Evolutionary conservation across 53 echinoderm and acorn worm species (phyloP).

Genomic region (Actinopyga echinites): DNA sequence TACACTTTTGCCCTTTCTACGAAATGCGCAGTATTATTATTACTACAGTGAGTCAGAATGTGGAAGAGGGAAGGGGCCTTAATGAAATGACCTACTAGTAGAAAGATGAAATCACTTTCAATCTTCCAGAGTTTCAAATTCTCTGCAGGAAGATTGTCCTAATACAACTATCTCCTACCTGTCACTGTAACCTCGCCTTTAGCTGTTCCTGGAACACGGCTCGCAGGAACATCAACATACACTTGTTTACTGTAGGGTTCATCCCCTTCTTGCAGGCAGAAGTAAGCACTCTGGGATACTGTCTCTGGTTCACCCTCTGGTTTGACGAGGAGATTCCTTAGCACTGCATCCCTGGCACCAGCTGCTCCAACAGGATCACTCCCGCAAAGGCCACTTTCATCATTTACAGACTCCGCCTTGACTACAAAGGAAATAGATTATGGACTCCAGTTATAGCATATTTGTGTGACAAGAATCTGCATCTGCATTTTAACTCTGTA

Average conservation of each 20-base stretch:
- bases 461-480: too few species aligned
- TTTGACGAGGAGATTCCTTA: constrained; percentile 50
- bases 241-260: constrained; percentile 61
- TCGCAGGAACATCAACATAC: constrained; percentile 45
- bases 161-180: constrained; percentile 16
- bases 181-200: constrained; percentile 49
- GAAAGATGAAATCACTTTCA: too few species aligned
- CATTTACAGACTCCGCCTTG: constrained; percentile 55
- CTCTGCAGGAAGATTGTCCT: too few species aligned
- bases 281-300: constrained; percentile 66
- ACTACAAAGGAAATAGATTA: constrained; percentile 47
- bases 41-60: too few species aligned
- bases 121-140: too few species aligned
- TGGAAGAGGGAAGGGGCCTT: too few species aligned
- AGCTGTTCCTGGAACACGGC: constrained; percentile 34
- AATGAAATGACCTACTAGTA: too few species aligned
- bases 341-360: constrained; percentile 57
- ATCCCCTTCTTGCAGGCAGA: constrained; percentile 67
- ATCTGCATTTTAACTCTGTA: too few species aligned
- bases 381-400: constrained; percentile 57
- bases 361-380: constrained; percentile 57
- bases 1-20: too few species aligned
- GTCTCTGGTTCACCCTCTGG: constrained; percentile 87
- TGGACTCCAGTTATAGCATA: too few species aligned
- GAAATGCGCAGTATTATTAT: too few species aligned